Evolutionary conservation across 1,140 invertebrate genomes (phyloP), one percentile per base, ranked within the genome.

Genomic region (Mercenaria mercenaria): DNA sequence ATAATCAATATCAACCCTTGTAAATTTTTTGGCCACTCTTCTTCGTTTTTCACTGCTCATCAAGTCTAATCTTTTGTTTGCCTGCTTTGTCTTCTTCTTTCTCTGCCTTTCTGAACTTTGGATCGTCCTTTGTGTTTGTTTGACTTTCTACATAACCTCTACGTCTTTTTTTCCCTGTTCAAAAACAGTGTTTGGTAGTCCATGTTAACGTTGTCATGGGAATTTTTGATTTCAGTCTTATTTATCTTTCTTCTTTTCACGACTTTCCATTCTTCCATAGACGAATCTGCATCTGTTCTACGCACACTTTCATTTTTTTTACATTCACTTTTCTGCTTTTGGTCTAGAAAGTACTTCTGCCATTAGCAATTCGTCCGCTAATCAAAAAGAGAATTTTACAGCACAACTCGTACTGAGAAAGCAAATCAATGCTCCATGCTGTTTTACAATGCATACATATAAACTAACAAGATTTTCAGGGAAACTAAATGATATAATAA

Each of bases 371-470:
- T 47, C 43, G 6, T 15, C 15, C 6, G 15, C 15, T 47, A 47
- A 8, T 15, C 6, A n/a, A 23, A 4, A 79, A 47, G n/a, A 39
- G 56, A 83, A 83, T 8, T 83, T 41, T 23, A 20, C 13, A 59
- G 81, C 43, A 83, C 39, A 83, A 67, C 15, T 83, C 81, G 67
- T 41, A 83, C 23, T 64, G 81, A 83, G 10, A 23, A n/a, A 20
- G 10, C 15, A 83, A 32, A 41, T 83, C 59, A 67, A 67, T 83
- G 11, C 56, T 39, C n/a, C 39, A 43, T 43, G n/a, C 81, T 83
- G 18, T 67, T 32, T 67, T 67, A 83, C 52, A 83, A 37, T 41
- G 81, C 56, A 83, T 83, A 83, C 81, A 83, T 37, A 67, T 39
- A 83, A n/a, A 23, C 34, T n/a, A 26, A 83, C 34, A 37, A 83